Conservation (phyloP, 2,888 invertebrate genomes). For the Drosophila picticornis region DNA sequence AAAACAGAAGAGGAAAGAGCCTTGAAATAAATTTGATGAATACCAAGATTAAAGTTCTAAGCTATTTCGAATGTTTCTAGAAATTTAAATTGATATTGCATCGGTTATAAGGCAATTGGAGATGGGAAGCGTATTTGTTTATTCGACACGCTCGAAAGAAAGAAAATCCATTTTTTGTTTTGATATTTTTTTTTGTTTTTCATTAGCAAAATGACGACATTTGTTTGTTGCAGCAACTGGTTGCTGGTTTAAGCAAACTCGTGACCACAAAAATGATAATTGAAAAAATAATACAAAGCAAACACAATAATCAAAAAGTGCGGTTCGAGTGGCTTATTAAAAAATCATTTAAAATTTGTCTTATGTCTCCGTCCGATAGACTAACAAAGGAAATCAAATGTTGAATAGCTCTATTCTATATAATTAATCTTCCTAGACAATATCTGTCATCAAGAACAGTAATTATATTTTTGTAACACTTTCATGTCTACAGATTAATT, state of each 20-base stretch:
- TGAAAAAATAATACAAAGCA: conserved; percentile 18
- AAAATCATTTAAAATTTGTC: conserved; percentile 41
- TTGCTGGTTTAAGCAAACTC: conserved; percentile 37
- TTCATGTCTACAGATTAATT: not conserved
- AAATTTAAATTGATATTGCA: not conserved
- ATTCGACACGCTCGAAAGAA: conserved; percentile 4
- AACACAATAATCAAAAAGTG: conserved; percentile 6
- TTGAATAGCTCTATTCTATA: not conserved
- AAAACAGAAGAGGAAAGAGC: not conserved
- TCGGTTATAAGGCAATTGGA: not conserved
- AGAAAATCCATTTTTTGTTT: conserved; percentile 17
- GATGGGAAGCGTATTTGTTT: conserved; percentile 18
- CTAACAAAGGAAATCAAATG: conserved; percentile 8
- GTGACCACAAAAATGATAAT: conserved; percentile 45
- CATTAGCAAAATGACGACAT: conserved; percentile 59
- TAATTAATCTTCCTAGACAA: conserved; percentile 11
- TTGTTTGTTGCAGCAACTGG: conserved; percentile 30
- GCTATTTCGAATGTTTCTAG: not conserved
- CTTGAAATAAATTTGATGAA: not conserved
- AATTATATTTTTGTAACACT: conserved; percentile 6
- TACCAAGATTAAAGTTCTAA: not conserved
- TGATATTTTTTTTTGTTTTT: conserved; percentile 13
- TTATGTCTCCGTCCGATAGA: conserved; percentile 5
- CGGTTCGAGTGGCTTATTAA: conserved; percentile 47
- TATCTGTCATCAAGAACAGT: not conserved